Conservation (phyloP, 2,888 invertebrate genomes). For the Conus canariensis region DNA sequence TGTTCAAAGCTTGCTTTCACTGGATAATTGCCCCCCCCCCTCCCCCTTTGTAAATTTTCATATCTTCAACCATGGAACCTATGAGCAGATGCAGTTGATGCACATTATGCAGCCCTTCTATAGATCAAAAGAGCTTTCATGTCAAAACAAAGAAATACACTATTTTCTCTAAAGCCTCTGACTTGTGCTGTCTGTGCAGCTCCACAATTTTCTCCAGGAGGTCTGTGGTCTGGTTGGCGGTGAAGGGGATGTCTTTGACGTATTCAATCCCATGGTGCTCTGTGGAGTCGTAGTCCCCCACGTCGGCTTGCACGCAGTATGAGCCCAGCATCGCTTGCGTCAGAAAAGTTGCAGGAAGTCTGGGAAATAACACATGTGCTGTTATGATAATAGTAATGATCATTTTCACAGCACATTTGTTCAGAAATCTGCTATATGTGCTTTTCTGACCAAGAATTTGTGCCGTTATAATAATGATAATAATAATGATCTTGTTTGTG, state of each 20-base stretch:
- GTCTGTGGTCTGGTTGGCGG: conserved; percentile 94
- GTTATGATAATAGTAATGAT: background rate
- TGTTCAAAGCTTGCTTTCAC: no score
- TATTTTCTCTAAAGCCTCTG: conserved; percentile 40
- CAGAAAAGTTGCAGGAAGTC: conserved; percentile 97
- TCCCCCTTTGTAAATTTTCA: no score
- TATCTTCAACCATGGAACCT: no score
- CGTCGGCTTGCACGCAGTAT: conserved; percentile 95
- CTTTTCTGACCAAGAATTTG: no score
- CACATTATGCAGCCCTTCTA: no score
- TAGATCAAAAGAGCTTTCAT: no score
- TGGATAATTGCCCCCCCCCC: no score
- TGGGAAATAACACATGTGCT: conserved; percentile 71
- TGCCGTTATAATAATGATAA: no score
- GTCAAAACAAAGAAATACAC: no score
- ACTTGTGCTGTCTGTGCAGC: conserved; percentile 90
- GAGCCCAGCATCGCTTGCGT: conserved; percentile 97
- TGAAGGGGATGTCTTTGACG: conserved; percentile 94
- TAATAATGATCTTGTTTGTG: no score
- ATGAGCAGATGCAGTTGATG: no score
- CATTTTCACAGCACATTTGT: background rate
- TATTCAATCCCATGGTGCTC: conserved; percentile 84
- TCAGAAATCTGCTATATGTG: no score
- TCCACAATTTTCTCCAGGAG: conserved; percentile 96
- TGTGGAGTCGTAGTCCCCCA: conserved; percentile 92